Conservation (phyloP, 2,888 invertebrate genomes). For the Oscheius onirici region DNA sequence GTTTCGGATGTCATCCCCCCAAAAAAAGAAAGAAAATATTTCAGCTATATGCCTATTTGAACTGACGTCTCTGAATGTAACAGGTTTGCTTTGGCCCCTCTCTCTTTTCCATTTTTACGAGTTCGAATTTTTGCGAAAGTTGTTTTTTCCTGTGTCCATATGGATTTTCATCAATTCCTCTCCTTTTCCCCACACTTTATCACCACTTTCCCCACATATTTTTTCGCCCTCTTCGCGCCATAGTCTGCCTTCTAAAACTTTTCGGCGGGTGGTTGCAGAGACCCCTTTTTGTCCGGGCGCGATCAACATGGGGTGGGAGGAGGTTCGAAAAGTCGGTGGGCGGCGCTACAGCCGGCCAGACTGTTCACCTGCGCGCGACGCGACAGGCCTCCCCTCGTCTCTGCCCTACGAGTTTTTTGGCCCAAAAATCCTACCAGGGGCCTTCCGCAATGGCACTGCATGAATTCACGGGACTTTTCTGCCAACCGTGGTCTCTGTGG, state of each 20-base stretch:
- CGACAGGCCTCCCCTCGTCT: slow-evolving; percentile 8
- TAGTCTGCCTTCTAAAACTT: not conserved
- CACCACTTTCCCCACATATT: too few species aligned
- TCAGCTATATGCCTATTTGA: too few species aligned
- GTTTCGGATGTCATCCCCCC: too few species aligned
- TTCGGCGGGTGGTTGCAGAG: not conserved
- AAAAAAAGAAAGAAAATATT: too few species aligned
- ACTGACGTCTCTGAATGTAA: too few species aligned
- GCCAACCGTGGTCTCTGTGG: slow-evolving; percentile 18
- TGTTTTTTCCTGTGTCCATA: too few species aligned
- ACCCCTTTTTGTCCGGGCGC: not conserved
- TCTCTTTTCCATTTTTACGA: too few species aligned
- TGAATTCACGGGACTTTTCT: slow-evolving; percentile 53
- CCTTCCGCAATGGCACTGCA: slow-evolving; percentile 59
- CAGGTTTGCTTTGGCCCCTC: too few species aligned
- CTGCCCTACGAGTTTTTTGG: not conserved
- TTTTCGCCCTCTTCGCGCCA: too few species aligned
- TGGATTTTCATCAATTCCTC: too few species aligned
- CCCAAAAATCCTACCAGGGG: not conserved
- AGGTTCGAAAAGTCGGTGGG: slow-evolving; percentile 4
- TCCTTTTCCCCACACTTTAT: too few species aligned
- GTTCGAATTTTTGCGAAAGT: too few species aligned
- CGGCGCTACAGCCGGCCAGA: not conserved
- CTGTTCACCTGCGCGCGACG: not conserved
- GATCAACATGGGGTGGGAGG: not conserved